A percentile compares a stretch with the other conserved stretches of the same genome.
phyloP scores from a whole-genome alignment of 1,140 invertebrate genomes.

The Holcopasites calliopsidis region DNA sequence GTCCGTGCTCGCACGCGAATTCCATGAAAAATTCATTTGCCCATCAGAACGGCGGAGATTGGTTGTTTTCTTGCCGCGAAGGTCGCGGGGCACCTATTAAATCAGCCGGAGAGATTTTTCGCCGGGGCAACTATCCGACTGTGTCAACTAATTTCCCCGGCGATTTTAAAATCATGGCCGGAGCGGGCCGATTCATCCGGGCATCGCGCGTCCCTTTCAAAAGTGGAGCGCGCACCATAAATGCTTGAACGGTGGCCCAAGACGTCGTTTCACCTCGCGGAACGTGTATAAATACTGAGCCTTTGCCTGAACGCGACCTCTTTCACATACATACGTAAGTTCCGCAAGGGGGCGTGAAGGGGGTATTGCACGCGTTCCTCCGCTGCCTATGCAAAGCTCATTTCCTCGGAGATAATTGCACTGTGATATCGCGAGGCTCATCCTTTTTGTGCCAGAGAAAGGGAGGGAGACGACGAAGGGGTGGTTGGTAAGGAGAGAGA shows the following conservation, averaged over 20 bases:
- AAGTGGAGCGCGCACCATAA: slow-evolving; percentile 59
- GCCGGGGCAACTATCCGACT: background rate
- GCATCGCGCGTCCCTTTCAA: slow-evolving; percentile 56
- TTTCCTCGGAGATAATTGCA: slow-evolving; percentile 74
- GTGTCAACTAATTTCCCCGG: slow-evolving; percentile 61
- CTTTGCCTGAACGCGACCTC: slow-evolving; percentile 66
- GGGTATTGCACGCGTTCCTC: slow-evolving; percentile 63
- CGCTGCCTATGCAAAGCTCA: slow-evolving; percentile 70
- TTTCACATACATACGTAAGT: slow-evolving; percentile 63
- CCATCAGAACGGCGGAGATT: slow-evolving; percentile 14
- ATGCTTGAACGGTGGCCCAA: slow-evolving; percentile 57
- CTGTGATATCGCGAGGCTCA: slow-evolving; percentile 68
- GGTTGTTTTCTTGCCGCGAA: background rate
- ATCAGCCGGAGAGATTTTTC: slow-evolving; percentile 44
- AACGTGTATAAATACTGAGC: slow-evolving; percentile 63
- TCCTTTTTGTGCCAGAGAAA: slow-evolving; percentile 56
- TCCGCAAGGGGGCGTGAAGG: no score
- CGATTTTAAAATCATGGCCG: slow-evolving; percentile 61
- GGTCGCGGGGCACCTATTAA: slow-evolving; percentile 39
- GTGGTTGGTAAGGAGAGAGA: no score
- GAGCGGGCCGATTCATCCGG: slow-evolving; percentile 44
- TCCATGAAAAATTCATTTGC: slow-evolving; percentile 15
- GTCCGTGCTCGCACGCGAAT: no score
- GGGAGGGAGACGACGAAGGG: no score
- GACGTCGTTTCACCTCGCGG: slow-evolving; percentile 56